Conservation (phyloP, 2,888 invertebrate species). For the Cephus runcator region DNA sequence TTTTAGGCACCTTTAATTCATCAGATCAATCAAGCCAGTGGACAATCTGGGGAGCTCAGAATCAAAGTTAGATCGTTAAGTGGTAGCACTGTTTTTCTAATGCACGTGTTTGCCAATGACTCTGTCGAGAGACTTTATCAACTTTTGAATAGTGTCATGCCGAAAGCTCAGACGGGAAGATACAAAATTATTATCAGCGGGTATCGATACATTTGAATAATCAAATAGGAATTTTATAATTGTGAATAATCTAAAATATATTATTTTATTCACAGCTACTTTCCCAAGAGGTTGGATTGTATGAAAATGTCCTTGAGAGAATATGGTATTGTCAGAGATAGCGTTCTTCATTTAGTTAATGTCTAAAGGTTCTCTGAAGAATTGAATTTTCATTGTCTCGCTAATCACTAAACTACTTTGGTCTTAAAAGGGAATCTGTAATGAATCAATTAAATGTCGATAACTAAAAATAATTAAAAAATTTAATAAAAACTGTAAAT, state of each 20-base stretch:
- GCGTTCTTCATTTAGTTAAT: constrained; percentile 55
- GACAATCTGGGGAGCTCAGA: constrained; percentile 43
- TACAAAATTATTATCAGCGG: constrained; percentile 57
- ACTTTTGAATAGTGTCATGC: constrained; percentile 48
- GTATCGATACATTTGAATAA: constrained; percentile 30
- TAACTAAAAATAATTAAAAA: neutral
- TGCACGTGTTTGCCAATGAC: constrained; percentile 51
- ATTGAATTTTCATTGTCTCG: too few relatives aligned
- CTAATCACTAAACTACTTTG: neutral
- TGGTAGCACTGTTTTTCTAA: constrained; percentile 53
- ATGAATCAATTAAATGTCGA: neutral
- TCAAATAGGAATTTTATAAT: neutral
- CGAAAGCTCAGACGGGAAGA: constrained; percentile 35
- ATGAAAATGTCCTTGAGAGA: constrained; percentile 41
- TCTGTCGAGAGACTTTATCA: constrained; percentile 50
- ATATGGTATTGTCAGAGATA: constrained; percentile 52
- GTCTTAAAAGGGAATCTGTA: neutral
- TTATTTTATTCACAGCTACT: constrained; percentile 35
- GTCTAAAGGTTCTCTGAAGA: constrained; percentile 29
- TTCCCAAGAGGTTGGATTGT: constrained; percentile 46
- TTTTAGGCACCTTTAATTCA: constrained; percentile 47
- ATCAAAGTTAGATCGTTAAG: constrained; percentile 53
- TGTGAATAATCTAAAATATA: neutral
- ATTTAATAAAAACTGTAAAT: neutral
- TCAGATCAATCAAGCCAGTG: constrained; percentile 51